Evolutionary conservation across 2,888 invertebrate genomes (phyloP), one percentile per base, ranked within the genome.

Genomic region (Andrena trimmerana): DNA sequence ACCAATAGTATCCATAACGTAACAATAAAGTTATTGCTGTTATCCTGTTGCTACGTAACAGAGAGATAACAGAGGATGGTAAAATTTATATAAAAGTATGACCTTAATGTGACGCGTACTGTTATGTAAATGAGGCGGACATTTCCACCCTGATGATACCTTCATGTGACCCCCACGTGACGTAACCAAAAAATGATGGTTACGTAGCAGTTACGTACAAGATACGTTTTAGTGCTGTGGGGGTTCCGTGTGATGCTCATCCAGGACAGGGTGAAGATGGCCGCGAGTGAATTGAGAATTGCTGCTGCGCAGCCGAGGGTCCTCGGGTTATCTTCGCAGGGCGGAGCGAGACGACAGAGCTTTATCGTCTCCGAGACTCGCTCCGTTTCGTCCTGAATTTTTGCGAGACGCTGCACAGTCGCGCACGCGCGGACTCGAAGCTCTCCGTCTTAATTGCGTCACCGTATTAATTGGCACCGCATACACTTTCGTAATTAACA

Each of bases 361-460:
- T 60, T 81, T 86, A 88, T 90, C 88, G 52, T 54, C 10, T 10
- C 20, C 62, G 52, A 54, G 78, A 78, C 77, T 82, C 75, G 81
- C 65, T 85, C 81, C 85, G 81, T 83, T 85, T 76, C 86, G 83
- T 74, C 67, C 73, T 48, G 52, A 63, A 89, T 89, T 88, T 88
- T 88, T 88, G 63, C 76, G 27, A 83, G 83, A 68, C 20, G 31
- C 63, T 63, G 63, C 78, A 63, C 69, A 33, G 69, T 36, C 63
- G 20, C 81, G 52, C 63, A 63, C 78, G 29, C 50, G 71, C 42
- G 29, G 13, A 29, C 1, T 42, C 1, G 16, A 16, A n/a, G 33
- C 27, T 8, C 3, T 77, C 62, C 59, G 57, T 68, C 20, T 27
- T 57, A 75, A 81, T 89, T 88, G 87, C 78, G 75, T 89, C 84